These are phyloP conservation scores for Agrypnus murinus DNA, from an alignment of 2,888 invertebrate species.

Conservation along the genomic window DNA sequence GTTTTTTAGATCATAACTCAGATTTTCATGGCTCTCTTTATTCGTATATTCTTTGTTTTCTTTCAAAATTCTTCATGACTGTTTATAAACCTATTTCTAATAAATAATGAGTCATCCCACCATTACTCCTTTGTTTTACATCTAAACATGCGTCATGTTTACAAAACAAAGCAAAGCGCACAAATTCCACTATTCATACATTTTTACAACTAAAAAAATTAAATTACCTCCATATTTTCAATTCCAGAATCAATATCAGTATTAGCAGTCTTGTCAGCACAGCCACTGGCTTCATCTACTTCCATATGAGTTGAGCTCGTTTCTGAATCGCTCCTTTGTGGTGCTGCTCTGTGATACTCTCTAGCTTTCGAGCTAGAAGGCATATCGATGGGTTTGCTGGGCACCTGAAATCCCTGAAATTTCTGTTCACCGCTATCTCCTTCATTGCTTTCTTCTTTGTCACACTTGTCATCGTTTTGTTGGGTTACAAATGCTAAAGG, in stretches of 20 bases:
- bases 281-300: conserved; percentile 73
- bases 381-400: conserved; percentile 68
- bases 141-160: too few species aligned
- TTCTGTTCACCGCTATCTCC: conserved; percentile 38
- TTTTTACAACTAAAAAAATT: too few species aligned
- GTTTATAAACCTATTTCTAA: too few species aligned
- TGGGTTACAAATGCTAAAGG: conserved; percentile 56
- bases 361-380: conserved; percentile 64
- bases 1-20: too few species aligned
- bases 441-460: conserved; percentile 54
- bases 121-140: too few species aligned
- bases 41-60: too few species aligned
- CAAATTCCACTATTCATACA: too few species aligned
- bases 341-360: conserved; percentile 58
- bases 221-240: conserved; percentile 82
- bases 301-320: conserved; percentile 75
- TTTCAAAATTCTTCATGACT: too few species aligned
- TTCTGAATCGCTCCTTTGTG: conserved; percentile 70
- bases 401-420: conserved; percentile 66
- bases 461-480: conserved; percentile 68
- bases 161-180: too few species aligned
- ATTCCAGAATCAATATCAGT: conserved; percentile 82
- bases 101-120: too few species aligned
- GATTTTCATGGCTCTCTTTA: too few species aligned
- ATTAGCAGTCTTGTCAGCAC: conserved; percentile 69